phyloP scores from a whole-genome alignment of 2,113 vertebrate species.

The Anthoscopus minutus region DNA sequence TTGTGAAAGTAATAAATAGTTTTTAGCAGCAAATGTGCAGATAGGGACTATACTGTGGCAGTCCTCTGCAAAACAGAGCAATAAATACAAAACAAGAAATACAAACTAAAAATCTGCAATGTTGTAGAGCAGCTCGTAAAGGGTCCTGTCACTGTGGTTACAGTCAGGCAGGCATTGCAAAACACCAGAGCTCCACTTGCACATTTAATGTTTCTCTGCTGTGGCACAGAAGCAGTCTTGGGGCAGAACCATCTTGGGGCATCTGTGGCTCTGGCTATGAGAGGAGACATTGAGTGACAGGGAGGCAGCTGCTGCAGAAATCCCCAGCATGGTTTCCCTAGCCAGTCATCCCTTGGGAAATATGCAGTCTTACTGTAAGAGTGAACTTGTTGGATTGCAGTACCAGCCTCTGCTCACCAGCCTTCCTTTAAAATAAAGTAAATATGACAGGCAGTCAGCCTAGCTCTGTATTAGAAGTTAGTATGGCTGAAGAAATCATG shows the following conservation, averaged over 20 bases:
- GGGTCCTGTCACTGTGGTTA: background rate
- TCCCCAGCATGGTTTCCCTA: background rate
- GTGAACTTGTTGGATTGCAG: background rate
- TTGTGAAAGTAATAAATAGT: background rate
- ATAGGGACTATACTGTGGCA: background rate
- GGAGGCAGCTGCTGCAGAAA: background rate
- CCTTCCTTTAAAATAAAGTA: background rate
- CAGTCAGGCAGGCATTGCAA: background rate
- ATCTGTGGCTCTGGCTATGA: background rate
- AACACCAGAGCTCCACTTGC: background rate
- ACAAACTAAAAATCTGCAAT: rapidly evolving
- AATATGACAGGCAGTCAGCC: background rate
- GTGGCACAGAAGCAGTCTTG: background rate
- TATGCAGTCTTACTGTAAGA: background rate
- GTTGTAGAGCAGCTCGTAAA: background rate
- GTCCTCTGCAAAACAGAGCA: background rate
- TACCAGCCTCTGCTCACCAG: background rate
- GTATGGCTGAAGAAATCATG: background rate
- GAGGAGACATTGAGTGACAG: background rate
- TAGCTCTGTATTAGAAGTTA: background rate
- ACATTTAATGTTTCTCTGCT: background rate
- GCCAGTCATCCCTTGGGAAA: background rate
- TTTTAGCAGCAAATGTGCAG: background rate
- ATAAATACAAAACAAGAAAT: background rate
- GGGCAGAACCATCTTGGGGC: background rate